phyloP scores from a whole-genome alignment of 2,113 vertebrate species.

The Centropus bengalensis region DNA sequence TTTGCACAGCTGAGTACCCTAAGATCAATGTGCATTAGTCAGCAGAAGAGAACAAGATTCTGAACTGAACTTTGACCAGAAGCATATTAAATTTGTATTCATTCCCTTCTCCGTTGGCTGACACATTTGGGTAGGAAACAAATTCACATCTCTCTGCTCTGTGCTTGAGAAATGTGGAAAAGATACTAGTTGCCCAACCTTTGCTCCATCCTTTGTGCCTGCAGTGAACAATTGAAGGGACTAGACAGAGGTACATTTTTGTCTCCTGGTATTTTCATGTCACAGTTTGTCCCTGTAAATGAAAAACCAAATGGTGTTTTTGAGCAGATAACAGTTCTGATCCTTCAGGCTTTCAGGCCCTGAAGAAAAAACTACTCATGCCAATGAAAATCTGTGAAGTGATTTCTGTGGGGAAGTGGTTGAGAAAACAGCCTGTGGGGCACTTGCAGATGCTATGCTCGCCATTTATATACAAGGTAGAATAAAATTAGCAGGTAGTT shows the following conservation, averaged over 20 bases:
- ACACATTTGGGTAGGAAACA: background rate
- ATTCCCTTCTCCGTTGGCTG: background rate
- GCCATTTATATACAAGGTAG: background rate
- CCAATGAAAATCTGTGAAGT: background rate
- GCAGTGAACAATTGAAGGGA: background rate
- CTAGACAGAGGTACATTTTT: background rate
- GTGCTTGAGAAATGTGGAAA: background rate
- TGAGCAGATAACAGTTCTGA: constrained; percentile 9
- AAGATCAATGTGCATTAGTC: background rate
- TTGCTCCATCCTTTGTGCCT: background rate
- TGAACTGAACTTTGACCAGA: background rate
- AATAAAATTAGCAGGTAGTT: background rate
- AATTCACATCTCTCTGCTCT: background rate
- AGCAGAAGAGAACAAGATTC: background rate
- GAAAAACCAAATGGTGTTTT: background rate
- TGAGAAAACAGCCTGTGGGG: constrained; percentile 7
- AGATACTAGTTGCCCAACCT: background rate
- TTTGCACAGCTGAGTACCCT: background rate
- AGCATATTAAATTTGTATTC: background rate
- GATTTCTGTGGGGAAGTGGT: constrained; percentile 1
- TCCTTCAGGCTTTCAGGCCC: constrained; percentile 26
- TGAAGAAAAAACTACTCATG: background rate
- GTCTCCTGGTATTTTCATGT: background rate
- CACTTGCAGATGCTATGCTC: background rate
- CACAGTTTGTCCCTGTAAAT: constrained; percentile 10